Conservation (phyloP, 2,113 vertebrate species). For the Sterna hirundo region DNA sequence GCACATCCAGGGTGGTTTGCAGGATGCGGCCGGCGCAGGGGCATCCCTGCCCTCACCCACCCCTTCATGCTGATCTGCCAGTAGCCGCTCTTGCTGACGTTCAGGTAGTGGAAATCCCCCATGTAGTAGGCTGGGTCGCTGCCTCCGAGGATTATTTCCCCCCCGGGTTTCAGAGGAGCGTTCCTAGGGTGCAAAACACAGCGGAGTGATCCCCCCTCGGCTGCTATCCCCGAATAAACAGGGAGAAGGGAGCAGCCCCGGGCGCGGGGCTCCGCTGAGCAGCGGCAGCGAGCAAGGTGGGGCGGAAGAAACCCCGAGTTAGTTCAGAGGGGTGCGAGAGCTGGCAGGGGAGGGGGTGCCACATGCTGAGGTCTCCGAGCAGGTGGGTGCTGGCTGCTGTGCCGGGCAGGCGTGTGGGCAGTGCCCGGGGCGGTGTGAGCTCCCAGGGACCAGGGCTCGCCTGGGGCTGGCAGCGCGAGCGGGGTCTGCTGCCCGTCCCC, state of each 20-base stretch:
- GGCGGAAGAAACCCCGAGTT: neutral
- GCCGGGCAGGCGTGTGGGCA: neutral
- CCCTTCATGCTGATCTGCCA: constrained; percentile 94
- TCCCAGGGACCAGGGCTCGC: neutral
- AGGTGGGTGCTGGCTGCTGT: neutral
- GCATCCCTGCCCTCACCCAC: constrained; percentile 81
- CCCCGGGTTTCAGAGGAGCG: constrained; percentile 80
- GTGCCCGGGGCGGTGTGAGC: neutral
- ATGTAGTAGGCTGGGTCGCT: constrained; percentile 90
- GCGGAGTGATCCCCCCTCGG: rapidly evolving
- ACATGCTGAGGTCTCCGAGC: neutral
- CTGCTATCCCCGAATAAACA: neutral
- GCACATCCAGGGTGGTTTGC: neutral
- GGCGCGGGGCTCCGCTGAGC: neutral
- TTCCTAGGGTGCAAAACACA: constrained; percentile 74
- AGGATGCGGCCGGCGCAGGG: neutral
- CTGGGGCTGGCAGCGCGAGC: neutral
- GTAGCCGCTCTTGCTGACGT: constrained; percentile 79
- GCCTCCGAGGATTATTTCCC: constrained; percentile 91
- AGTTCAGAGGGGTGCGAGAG: neutral
- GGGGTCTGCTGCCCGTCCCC: neutral
- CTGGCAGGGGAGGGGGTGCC: neutral
- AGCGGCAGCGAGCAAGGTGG: neutral
- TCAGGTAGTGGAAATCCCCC: constrained; percentile 89
- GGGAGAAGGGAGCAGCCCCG: neutral